Conservation (phyloP, 2,113 vertebrate species). For the Vulpes lagopus region DNA sequence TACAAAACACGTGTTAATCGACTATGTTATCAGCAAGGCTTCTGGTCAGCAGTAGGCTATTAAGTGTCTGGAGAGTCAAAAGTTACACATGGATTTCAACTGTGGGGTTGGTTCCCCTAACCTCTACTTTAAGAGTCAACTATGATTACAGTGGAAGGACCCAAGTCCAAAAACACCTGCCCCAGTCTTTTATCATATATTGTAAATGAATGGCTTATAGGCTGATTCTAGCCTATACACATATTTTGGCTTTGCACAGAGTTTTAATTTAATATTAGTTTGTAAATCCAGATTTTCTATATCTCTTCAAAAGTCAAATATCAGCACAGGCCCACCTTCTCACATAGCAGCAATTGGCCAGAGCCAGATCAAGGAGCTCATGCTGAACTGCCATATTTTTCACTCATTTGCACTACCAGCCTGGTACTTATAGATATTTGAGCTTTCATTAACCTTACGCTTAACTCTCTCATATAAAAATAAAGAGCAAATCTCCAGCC, state of each 20-base stretch:
- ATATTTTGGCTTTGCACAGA: background rate
- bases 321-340: background rate
- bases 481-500: background rate
- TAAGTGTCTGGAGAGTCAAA: background rate
- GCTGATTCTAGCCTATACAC: background rate
- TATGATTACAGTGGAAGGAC: background rate
- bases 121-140: background rate
- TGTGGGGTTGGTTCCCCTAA: background rate
- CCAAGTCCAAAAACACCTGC: background rate
- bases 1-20: background rate
- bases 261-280: slow-evolving; percentile 11
- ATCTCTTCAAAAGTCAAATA: background rate
- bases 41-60: background rate
- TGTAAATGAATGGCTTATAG: background rate
- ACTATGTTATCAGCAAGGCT: background rate
- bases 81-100: background rate
- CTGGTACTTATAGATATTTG: background rate
- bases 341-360: background rate
- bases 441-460: background rate
- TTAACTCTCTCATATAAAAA: background rate
- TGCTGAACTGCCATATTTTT: background rate
- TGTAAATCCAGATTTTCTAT: background rate
- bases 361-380: background rate
- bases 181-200: background rate
- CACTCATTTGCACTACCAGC: background rate